Base-by-base conservation (phyloP, 2,797 vertebrate genomes). In the Fundulus diaphanus region DNA sequence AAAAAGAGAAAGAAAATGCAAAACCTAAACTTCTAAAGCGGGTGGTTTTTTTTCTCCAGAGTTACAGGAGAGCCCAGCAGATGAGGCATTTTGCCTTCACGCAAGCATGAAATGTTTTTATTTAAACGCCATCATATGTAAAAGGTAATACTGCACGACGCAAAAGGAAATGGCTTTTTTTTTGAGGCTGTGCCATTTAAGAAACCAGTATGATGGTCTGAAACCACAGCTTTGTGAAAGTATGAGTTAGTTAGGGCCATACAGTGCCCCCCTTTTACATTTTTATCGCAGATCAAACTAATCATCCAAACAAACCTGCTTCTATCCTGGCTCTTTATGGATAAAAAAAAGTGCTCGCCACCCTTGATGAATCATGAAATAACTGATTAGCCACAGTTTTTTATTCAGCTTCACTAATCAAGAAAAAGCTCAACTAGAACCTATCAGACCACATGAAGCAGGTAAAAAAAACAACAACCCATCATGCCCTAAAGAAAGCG, bases 151-250 rank as follows among this genome's bases (percentile, higher is more conserved):
- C 27, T 5, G 27, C 56, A 29, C 31, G 56, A 57, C 49, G 46
- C 27, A 33, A 69, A 51, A 20, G 29, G 68, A 69, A 33, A 33
- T 51, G 3, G 68, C 31, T 49, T 31, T 69, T 11, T 2, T 68
- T 68, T 31, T 31, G 44, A 56, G 27, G 61, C 12, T n/a, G n/a
- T n/a, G 42, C 42, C 5, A 20, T 74, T 57, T 57, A 12, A 67
- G n/a, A 44, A 54, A 51, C 29, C 27, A 35, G 16, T 18, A 54
- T 35, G 46, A 20, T 51, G 59, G 8, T 63, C 8, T 65, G 48
- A 77, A 77, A 66, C 75, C 44, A 49, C 9, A 35, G 12, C 24
- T 49, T 61, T 61, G 35, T 11, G n/a, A 12, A 49, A 35, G 59
- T 49, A 69, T 69, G 42, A 31, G 22, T 51, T n/a, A 63, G 29